Base-by-base conservation (phyloP, 1,140 invertebrate genomes). In the Augochlora pura region DNA sequence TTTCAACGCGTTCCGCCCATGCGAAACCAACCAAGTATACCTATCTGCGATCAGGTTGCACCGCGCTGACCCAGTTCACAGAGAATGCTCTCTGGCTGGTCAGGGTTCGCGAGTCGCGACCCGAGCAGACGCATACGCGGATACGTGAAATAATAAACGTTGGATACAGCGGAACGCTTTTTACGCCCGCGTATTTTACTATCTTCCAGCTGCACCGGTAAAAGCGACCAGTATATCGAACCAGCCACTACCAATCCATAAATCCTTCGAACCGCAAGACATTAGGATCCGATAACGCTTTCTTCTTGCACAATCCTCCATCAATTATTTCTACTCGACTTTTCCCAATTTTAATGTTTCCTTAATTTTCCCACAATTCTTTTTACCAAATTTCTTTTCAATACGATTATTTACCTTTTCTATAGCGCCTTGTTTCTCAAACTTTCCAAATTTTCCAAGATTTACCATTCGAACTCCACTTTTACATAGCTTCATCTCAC, bases 21-120 rank as follows among this genome's bases (percentile, higher is more conserved):
- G 64, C 25, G 32, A 77, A 18, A 7, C 16, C 25, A n/a, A 8
- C 18, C 32, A 72, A 71, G 63, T 72, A 72, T 65, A 69, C 74
- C 49, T 72, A 68, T 71, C 23, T 42, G 21, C n/a, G 60, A 16
- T 4, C 32, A 32, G 59, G 23, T 71, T 57, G 60, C 32, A 62
- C 10, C 42, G 68, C 32, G 46, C 52, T 63, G 60, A 57, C 76
- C 69, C 52, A 72, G 18, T 78, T 78, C 54, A n/a, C 32, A 72
- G 46, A 64, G 32, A 39, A 64, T 42, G 54, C 42, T 63, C 42
- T 63, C 42, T 23, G 64, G 27, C 14, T 25, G 67, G 32, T 62
- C 59, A 52, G 32, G 46, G 23, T 77, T 52, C 67, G 49, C 62
- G 59, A 70, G 27, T 12, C 32, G 46, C 6, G 46, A 39, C 12